These are phyloP conservation scores for Melospiza georgiana DNA, from an alignment of 2,113 vertebrate genomes.

Conservation along the genomic window DNA sequence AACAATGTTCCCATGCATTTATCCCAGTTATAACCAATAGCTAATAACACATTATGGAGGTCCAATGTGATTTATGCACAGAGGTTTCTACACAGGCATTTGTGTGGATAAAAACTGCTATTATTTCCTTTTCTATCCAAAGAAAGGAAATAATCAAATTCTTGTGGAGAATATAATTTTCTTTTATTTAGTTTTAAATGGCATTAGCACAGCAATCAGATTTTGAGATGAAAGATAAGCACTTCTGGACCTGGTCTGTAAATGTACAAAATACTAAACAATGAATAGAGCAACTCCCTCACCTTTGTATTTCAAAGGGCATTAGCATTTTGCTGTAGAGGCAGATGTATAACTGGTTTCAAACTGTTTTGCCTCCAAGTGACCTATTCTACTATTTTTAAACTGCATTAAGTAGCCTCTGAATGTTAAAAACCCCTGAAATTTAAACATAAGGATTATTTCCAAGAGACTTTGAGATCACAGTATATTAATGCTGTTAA, in stretches of 20 bases:
- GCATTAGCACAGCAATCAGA: constrained; percentile 70
- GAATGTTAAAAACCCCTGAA: background rate
- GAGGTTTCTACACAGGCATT: constrained; percentile 62
- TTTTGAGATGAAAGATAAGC: constrained; percentile 70
- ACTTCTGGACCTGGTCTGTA: constrained; percentile 32
- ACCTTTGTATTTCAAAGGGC: constrained; percentile 53
- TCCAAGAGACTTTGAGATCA: background rate
- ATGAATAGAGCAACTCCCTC: constrained; percentile 10
- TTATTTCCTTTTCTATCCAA: constrained; percentile 55
- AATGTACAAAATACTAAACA: constrained; percentile 50
- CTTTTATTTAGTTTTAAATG: constrained; percentile 70
- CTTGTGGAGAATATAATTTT: constrained; percentile 70
- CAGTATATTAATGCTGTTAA: background rate
- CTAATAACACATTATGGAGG: constrained; percentile 70
- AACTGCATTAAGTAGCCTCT: background rate
- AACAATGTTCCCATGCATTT: constrained; percentile 69
- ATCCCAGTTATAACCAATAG: constrained; percentile 65
- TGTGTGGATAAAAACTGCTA: constrained; percentile 62
- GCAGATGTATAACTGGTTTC: background rate
- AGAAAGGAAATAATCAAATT: constrained; percentile 62
- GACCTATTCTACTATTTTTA: constrained; percentile 44
- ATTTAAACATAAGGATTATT: constrained; percentile 27
- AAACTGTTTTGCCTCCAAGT: constrained; percentile 34
- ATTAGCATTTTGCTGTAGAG: constrained; percentile 60
- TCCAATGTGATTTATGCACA: constrained; percentile 45